Evolutionary conservation across 2,797 vertebrate genomes (phyloP), one percentile per base, ranked within the genome.

Genomic region (Odontamblyopus rebecca): DNA sequence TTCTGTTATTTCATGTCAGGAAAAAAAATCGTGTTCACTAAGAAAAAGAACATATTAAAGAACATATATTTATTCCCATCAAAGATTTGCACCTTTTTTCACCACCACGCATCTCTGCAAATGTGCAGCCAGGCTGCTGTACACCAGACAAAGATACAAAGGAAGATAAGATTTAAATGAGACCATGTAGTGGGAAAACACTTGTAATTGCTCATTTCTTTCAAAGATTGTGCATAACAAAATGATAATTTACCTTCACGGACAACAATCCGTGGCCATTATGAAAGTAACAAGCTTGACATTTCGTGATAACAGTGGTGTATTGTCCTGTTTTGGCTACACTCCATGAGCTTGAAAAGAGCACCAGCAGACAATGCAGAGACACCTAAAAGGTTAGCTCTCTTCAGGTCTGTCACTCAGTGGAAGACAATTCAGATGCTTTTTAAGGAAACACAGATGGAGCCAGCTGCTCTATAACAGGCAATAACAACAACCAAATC

Each of bases 271-370:
- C 64, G 59, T 27, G 12, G 11, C 65, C 65, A 72, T 84, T 76
- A 83, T 79, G 65, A 78, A 79, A 79, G 72, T 69, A 78, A 79
- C 77, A 82, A 51, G 56, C 70, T 73, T 84, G 77, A 84, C 79
- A 74, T 86, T 80, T 65, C 70, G 50, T 51, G 69, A 56, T 4
- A 68, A 32, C 71, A 32, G 66, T 19, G n/a, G 61, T 30, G 26
- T 57, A 16, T 27, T 53, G 53, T 53, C 8, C 61, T 67, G 8
- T 66, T 0, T 71, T 64, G 67, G 73, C 70, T 60, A 41, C 72
- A 75, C 53, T 64, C 15, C 72, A 0, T 69, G 68, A 75, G 44
- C 62, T 69, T 66, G 62, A 75, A 76, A 71, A 48, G 29, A 54
- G 67, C 67, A 38, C 67, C 65, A 71, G 53, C 72, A 77, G 54